Evolutionary conservation across 2,888 invertebrate genomes (phyloP).

Genomic region (Ryuthela nishihirai): DNA sequence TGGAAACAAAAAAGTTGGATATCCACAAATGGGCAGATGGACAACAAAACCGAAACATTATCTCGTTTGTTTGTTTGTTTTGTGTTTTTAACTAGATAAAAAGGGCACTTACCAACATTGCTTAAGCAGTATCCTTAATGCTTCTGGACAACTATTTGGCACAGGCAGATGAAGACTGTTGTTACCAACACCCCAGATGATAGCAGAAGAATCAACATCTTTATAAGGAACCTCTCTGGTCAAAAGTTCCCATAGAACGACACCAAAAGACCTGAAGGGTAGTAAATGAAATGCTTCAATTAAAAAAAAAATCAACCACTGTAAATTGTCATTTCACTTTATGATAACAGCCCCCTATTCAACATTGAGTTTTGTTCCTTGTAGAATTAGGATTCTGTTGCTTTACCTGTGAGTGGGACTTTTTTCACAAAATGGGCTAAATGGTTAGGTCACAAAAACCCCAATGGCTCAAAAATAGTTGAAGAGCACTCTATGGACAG

Average conservation of each 20-base stretch:
- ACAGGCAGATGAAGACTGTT: slow-evolving; percentile 88
- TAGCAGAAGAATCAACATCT: slow-evolving; percentile 91
- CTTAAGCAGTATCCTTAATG: slow-evolving; percentile 78
- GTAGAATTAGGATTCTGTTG: neutral
- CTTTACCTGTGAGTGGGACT: too few relatives aligned
- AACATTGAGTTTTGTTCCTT: neutral
- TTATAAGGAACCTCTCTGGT: slow-evolving; percentile 92
- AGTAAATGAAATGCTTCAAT: neutral
- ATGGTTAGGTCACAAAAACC: too few relatives aligned
- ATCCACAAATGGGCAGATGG: too few relatives aligned
- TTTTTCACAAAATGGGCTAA: too few relatives aligned
- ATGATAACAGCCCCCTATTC: neutral
- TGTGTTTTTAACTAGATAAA: too few relatives aligned
- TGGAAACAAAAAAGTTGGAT: too few relatives aligned
- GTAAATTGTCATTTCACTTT: neutral
- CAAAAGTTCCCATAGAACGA: slow-evolving; percentile 95
- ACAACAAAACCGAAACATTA: too few relatives aligned
- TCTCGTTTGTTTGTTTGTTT: too few relatives aligned
- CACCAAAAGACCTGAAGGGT: slow-evolving; percentile 72
- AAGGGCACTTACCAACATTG: slow-evolving; percentile 70
- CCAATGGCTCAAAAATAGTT: too few relatives aligned
- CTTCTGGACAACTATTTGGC: slow-evolving; percentile 70
- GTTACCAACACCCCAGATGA: slow-evolving; percentile 97
- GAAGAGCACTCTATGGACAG: too few relatives aligned
- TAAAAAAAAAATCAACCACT: neutral